Conservation (phyloP, 1,140 invertebrate genomes). For the Oncopodura yosiiana region DNA sequence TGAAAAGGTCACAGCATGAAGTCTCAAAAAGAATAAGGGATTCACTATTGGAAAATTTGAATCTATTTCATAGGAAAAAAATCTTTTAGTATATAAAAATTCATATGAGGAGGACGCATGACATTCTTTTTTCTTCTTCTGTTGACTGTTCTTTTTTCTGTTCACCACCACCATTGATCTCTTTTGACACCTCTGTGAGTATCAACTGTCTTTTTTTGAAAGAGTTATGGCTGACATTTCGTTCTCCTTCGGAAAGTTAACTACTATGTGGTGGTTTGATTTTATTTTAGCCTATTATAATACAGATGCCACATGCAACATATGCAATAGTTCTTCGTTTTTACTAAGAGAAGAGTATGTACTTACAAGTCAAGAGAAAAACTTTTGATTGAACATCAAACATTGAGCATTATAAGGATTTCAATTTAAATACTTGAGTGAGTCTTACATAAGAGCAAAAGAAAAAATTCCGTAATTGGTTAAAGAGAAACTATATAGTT, state of each 20-base stretch:
- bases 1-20: conserved; percentile 17
- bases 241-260: background rate
- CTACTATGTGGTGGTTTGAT: background rate
- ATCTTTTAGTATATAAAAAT: no score
- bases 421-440: conserved; percentile 9
- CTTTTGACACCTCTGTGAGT: conserved; percentile 23
- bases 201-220: background rate
- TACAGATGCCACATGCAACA: no score
- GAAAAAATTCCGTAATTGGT: conserved; percentile 12
- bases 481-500: no score
- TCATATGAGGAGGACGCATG: no score
- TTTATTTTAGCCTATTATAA: no score
- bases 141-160: no score
- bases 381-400: background rate
- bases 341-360: no score
- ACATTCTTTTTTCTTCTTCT: conserved; percentile 13
- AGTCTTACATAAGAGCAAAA: background rate
- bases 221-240: background rate
- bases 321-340: no score
- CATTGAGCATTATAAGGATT: background rate
- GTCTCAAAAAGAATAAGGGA: conserved; percentile 1
- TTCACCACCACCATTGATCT: conserved; percentile 26
- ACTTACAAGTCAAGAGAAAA: background rate
- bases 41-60: background rate
- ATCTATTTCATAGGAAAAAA: no score